Evolutionary conservation across 2,797 vertebrate species (phyloP).

Genomic region (Etheostoma perlongum): DNA sequence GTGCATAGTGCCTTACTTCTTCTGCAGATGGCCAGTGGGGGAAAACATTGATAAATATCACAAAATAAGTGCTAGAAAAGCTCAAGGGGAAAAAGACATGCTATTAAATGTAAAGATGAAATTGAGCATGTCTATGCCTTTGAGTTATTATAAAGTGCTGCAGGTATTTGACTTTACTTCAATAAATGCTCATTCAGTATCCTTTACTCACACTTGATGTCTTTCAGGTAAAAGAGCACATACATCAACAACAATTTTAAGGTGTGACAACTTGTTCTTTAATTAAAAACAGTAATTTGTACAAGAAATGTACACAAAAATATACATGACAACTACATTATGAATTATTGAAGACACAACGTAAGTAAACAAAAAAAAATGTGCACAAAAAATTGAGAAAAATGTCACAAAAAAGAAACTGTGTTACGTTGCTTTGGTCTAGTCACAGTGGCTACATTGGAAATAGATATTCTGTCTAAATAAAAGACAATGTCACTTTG

Average conservation of each 20-base stretch:
- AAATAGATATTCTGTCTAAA: conserved; percentile 80
- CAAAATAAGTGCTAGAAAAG: conserved; percentile 13
- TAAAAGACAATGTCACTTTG: conserved; percentile 82
- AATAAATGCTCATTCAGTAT: conserved; percentile 6
- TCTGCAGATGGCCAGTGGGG: conserved; percentile 46
- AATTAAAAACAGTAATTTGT: conserved; percentile 90
- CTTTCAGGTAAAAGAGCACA: conserved; percentile 6
- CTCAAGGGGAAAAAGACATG: conserved; percentile 44
- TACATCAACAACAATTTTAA: conserved; percentile 38
- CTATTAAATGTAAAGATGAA: conserved; percentile 45
- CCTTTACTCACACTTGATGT: background rate
- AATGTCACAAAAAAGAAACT: conserved; percentile 64
- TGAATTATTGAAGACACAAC: conserved; percentile 74
- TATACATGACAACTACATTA: conserved; percentile 86
- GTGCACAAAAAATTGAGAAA: conserved; percentile 58
- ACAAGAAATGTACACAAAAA: conserved; percentile 93
- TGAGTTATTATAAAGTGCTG: conserved; percentile 32
- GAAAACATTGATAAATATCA: conserved; percentile 43
- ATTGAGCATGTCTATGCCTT: conserved; percentile 10
- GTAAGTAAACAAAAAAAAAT: conserved; percentile 66
- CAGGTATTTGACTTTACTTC: background rate
- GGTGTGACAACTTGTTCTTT: conserved; percentile 82
- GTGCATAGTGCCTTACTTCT: conserved; percentile 72
- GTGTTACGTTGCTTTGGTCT: conserved; percentile 95
- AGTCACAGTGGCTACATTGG: conserved; percentile 87